phyloP scores from a whole-genome alignment of 2,797 vertebrate species.

The Eupleurogrammus muticus region DNA sequence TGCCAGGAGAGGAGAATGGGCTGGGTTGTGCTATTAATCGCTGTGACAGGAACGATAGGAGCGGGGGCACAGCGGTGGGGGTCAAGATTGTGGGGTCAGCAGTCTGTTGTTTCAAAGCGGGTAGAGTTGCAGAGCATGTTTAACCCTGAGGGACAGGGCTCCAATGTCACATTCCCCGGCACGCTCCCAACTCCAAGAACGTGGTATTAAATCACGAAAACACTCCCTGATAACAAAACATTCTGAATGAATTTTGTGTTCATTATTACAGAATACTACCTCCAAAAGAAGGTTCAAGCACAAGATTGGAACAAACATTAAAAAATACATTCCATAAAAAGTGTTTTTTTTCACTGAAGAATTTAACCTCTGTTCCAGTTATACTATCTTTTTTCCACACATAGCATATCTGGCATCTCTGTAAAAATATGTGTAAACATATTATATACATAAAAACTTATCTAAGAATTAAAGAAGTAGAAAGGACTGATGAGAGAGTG shows the following conservation, averaged over 20 bases:
- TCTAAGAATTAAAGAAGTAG: not conserved
- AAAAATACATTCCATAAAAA: not conserved
- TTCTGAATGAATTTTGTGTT: not conserved
- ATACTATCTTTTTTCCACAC: not conserved
- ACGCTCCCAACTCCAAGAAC: constrained; percentile 28
- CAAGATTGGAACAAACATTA: not conserved
- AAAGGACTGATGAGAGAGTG: not conserved
- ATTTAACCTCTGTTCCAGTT: not conserved
- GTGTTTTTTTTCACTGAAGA: not conserved
- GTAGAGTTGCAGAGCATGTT: constrained; percentile 76
- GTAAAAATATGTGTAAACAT: too few relatives aligned
- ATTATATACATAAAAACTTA: too few relatives aligned
- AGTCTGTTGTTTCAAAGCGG: constrained; percentile 78
- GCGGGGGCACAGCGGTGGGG: constrained; percentile 23
- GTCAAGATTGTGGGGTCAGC: constrained; percentile 70
- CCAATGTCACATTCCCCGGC: constrained; percentile 72
- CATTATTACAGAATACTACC: not conserved
- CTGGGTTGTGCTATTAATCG: constrained; percentile 70
- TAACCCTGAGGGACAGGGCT: constrained; percentile 66
- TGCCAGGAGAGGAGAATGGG: constrained; percentile 61
- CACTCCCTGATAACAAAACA: constrained; percentile 6
- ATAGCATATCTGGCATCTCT: too few relatives aligned
- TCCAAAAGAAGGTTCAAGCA: not conserved
- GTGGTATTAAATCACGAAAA: constrained; percentile 43
- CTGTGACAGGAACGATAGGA: constrained; percentile 63